Evolutionary conservation across 2,888 invertebrate species (phyloP), one percentile per base, ranked within the genome.

Genomic region (Drosophila ustulata): DNA sequence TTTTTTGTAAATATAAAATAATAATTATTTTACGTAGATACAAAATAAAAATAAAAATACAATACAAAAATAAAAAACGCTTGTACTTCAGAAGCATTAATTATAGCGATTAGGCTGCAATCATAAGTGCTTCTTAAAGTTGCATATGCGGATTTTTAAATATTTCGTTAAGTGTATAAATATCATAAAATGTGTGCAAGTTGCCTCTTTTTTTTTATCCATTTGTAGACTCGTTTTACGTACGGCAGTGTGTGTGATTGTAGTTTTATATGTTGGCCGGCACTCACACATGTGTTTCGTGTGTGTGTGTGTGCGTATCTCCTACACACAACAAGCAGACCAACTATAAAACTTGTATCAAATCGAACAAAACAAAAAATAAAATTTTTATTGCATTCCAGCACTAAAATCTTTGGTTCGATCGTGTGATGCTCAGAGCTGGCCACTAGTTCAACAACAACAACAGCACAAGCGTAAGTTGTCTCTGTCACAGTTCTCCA

Each of bases 341-440:
- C 80, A 82, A 88, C 83, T 88, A 85, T 85, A 88, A 88, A 87
- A 87, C 89, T 88, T 88, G 85, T 82, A 88, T 87, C 81, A 87
- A 87, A 87, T 82, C 85, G 85, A 75, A 88, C 84, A 88, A 88
- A 88, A 85, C 82, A 78, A 88, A 78, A 78, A 76, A 82, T 86
- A 82, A 62, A 80, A 78, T 78, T 87, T 87, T 87, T 75, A 87
- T 87, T 87, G 88, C 86, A 84, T 87, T 87, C 85, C 89, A 84
- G 86, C 89, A 87, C 89, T 88, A 87, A 87, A 86, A 80, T 73
- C 75, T 78, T 82, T 57, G 11, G 47, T 28, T 76, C 80, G 85
- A 88, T 88, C 88, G 88, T 85, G 81, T 80, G 74, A 78, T 82
- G 77, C 78, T 66, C 70, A 47, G 65, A 65, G 57, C 66, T 80